Base-by-base conservation (phyloP, 2,797 vertebrate genomes). In the Etheostoma nigrum region DNA sequence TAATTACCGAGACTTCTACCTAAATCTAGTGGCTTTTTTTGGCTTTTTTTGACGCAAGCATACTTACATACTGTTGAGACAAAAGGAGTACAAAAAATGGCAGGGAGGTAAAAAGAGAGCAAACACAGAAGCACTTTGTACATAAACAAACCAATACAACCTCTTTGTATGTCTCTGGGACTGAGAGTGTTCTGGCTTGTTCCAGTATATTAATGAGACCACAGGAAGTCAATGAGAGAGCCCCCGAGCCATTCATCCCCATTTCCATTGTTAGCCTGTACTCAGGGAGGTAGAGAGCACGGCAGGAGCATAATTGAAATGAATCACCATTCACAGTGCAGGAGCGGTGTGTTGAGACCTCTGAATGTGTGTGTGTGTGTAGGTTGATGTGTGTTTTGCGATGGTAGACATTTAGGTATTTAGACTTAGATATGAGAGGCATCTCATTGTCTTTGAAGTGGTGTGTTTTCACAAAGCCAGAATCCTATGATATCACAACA, bases 201-300 rank as follows among this genome's bases (percentile, higher is more conserved):
- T 88, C 73, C 67, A 67, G 70, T 55, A 74, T 78, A 79, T 81
- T 92, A 91, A 90, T 82, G 88, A 91, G 87, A 88, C 76, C 73
- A 67, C 80, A 84, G 85, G 84, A 86, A 90, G 86, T 93, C 89
- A 87, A 85, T 87, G 88, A 89, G 79, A 69, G 66, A 72, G 69
- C 63, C 77, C 73, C 65, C 51, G 53, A 73, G 75, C 79, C 79
- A 90, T 92, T 90, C 86, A 85, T 92, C 81, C 84, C 82, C 85
- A 90, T 92, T 91, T 91, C 61, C 75, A 74, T 78, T 79, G 87
- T 89, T 88, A 73, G 89, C 21, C 69, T 0, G 62, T 53, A 67
- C 75, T 84, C 82, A 21, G 79, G 70, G 79, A 81, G 79, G 64
- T 19, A 81, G 72, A 76, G 72, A 59, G 76, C 82, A 66, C 21